Evolutionary conservation across 2,888 invertebrate species (phyloP), one percentile per base, ranked within the genome.

Genomic region (Asteroscopus sphinx): DNA sequence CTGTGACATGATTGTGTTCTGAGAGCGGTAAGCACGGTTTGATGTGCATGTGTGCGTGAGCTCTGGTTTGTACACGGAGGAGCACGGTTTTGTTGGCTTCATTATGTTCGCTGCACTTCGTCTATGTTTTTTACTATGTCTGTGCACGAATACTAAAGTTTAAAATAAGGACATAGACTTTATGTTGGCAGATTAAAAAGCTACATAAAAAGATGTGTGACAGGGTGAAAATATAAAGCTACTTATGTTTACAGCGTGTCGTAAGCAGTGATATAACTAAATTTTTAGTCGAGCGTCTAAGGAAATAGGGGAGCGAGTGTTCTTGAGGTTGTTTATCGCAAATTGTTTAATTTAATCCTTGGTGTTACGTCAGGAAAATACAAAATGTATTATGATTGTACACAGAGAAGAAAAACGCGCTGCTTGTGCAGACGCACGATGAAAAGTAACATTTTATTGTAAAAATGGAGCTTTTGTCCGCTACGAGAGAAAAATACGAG

Each of bases 381-480:
- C 48, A 47, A 55, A 73, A 60, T 40, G 40, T 56, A 49, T 17
- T 36, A 37, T 60, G 54, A 56, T 37, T 44, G 39, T 47, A 21
- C n/a, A 26, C 11, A 39, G 42, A 46, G 35, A 49, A 39, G 44
- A 54, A 59, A 46, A 26, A 28, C 12, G 17, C 44, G 32, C 25
- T n/a, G 21, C 46, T 64, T 56, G 25, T 70, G 54, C 52, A 45
- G 33, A 74, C 47, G 45, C 67, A 60, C 51, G 41, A 71, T 65
- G 48, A 46, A 71, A 57, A 55, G 42, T 57, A 54, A 65, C 56
- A 46, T 71, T 60, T 71, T 60, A 71, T 75, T 75, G 55, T 61
- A 48, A 54, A 65, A 35, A 44, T 47, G 48, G 40, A 30, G 35
- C 30, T 51, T 66, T 61, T 57, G 52, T 61, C 68, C 49, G 46